These are phyloP conservation scores for Patiria pectinifera DNA, from an alignment of 53 echinoderm and acorn worm species.

Conservation along the genomic window DNA sequence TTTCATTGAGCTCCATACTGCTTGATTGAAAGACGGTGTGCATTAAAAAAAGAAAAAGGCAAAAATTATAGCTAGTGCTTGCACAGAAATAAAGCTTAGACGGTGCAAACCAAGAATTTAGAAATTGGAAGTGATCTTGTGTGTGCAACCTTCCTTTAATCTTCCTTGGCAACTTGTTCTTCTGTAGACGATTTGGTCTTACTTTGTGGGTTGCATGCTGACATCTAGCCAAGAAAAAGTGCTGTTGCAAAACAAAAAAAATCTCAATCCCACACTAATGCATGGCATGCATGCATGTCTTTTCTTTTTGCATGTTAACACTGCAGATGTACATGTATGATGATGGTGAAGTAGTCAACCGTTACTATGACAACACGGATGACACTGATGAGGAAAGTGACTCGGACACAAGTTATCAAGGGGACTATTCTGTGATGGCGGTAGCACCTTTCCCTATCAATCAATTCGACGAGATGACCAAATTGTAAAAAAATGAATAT, in stretches of 20 bases:
- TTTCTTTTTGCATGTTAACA: conserved; percentile 45
- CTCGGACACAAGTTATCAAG: background rate
- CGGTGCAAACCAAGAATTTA: background rate
- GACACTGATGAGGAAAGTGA: conserved; percentile 14
- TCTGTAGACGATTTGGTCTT: too few species aligned
- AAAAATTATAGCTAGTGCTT: too few species aligned
- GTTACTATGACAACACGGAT: conserved; percentile 8
- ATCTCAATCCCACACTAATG: background rate
- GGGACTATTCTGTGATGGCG: background rate
- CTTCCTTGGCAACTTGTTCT: too few species aligned
- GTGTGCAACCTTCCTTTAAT: too few species aligned
- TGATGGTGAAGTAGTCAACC: background rate
- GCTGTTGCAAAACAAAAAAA: too few species aligned
- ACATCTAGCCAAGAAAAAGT: too few species aligned
- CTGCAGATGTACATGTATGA: conserved; percentile 27
- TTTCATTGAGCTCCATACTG: too few species aligned
- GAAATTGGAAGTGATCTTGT: background rate
- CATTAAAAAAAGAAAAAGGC: too few species aligned
- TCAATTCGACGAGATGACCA: conserved; percentile 10
- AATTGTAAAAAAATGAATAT: background rate
- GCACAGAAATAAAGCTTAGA: too few species aligned
- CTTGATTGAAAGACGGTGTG: too few species aligned
- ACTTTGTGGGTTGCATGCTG: too few species aligned
- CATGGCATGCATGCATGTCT: conserved; percentile 17
- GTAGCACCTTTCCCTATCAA: background rate